These are phyloP conservation scores for Scleropages formosus DNA, from an alignment of 2,797 vertebrate species.

Conservation along the genomic window DNA sequence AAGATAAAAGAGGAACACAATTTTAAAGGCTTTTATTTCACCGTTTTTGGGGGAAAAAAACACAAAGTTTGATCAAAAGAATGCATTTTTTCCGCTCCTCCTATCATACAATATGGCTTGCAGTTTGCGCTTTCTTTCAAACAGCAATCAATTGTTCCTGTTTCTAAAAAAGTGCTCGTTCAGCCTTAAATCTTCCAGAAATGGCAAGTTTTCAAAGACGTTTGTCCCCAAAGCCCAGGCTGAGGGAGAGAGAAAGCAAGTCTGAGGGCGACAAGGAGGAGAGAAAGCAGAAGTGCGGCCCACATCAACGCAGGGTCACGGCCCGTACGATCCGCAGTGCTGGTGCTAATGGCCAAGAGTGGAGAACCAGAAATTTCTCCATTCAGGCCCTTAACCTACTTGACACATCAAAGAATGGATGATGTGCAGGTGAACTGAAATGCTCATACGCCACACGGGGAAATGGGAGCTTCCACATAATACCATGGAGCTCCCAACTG, in stretches of 20 bases:
- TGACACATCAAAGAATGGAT: not conserved
- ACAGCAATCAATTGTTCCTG: no score
- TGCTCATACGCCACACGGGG: constrained; percentile 40
- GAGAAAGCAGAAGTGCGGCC: constrained; percentile 30
- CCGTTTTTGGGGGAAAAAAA: not conserved
- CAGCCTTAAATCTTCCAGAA: no score
- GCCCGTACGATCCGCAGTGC: constrained; percentile 42
- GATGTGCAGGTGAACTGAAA: not conserved
- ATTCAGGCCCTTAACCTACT: not conserved
- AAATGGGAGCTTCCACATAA: not conserved
- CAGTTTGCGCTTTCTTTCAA: no score
- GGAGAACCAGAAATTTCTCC: not conserved
- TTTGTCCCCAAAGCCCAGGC: not conserved
- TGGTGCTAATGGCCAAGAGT: constrained; percentile 51
- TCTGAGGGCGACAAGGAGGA: not conserved
- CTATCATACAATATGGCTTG: no score
- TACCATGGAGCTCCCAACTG: not conserved
- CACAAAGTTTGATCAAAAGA: not conserved
- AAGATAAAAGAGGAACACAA: constrained; percentile 17
- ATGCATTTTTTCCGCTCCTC: no score
- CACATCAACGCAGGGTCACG: constrained; percentile 33
- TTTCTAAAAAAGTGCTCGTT: no score
- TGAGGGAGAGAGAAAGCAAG: not conserved
- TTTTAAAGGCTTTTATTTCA: not conserved
- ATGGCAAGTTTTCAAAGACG: no score